phyloP scores from a whole-genome alignment of 2,113 vertebrate genomes.

The Mastomys natalensis region DNA sequence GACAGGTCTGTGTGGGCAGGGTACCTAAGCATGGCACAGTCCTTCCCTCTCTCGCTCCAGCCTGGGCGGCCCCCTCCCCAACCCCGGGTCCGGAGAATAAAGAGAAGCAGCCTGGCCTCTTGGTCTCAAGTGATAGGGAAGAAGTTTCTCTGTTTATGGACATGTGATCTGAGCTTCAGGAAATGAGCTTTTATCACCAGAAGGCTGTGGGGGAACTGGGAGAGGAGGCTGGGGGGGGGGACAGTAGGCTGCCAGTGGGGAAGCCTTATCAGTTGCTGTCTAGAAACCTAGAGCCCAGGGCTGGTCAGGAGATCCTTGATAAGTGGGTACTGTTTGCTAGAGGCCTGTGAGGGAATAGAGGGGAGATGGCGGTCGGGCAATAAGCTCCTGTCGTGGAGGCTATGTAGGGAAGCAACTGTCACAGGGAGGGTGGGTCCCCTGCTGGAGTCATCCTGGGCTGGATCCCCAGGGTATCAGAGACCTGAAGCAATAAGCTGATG shows the following conservation, averaged over 20 bases:
- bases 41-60: not conserved
- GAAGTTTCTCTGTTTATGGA: not conserved
- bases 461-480: not conserved
- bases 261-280: not conserved
- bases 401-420: not conserved
- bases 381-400: fast-evolving
- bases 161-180: not conserved
- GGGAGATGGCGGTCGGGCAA: not conserved
- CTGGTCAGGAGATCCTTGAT: not conserved
- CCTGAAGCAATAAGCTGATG: not conserved
- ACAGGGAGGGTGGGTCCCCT: not conserved
- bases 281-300: not conserved
- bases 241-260: not conserved
- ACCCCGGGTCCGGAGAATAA: not conserved
- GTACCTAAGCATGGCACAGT: not conserved
- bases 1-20: not conserved
- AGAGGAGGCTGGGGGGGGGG: not conserved
- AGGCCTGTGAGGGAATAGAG: not conserved
- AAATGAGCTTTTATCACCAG: not conserved
- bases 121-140: not conserved
- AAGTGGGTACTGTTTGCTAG: not conserved
- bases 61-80: not conserved
- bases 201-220: not conserved
- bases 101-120: not conserved
- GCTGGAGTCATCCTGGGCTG: not conserved